Conservation (phyloP, 1,140 invertebrate species). For the Mycetomoellerius zeteki region DNA sequence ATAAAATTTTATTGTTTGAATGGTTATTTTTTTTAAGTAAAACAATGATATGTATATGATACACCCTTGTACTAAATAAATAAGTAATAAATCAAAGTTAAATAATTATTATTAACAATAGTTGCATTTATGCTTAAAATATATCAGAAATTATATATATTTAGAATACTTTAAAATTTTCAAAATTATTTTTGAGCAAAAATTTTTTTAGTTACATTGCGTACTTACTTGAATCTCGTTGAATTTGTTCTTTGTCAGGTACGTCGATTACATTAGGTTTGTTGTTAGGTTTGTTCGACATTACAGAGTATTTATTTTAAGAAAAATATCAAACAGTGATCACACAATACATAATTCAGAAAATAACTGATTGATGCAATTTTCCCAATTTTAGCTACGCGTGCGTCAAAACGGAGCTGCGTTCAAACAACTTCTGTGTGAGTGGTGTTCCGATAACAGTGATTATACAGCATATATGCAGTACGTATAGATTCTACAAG, state of each 20-base stretch:
- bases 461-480: conserved; percentile 29
- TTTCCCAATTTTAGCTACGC: neutral
- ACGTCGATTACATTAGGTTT: conserved; percentile 12
- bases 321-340: neutral
- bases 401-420: neutral
- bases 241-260: neutral
- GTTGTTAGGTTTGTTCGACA: conserved; percentile 42
- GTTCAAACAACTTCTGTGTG: conserved; percentile 16
- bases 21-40: too few relatives aligned
- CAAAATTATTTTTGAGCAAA: neutral
- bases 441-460: conserved; percentile 24
- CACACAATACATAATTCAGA: neutral
- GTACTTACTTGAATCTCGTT: conserved; percentile 52
- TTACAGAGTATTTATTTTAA: neutral
- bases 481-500: neutral
- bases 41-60: neutral
- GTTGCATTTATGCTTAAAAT: too few relatives aligned
- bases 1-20: too few relatives aligned
- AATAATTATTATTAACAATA: neutral
- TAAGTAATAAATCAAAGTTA: conserved; percentile 1
- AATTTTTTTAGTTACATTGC: neutral
- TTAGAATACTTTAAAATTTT: neutral
- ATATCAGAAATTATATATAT: too few relatives aligned
- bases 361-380: neutral
- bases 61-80: neutral